A percentile compares a stretch with the other conserved stretches of the same genome.
Conservation (phyloP, 2,113 vertebrate species). For the Clarias macrocephalus region DNA sequence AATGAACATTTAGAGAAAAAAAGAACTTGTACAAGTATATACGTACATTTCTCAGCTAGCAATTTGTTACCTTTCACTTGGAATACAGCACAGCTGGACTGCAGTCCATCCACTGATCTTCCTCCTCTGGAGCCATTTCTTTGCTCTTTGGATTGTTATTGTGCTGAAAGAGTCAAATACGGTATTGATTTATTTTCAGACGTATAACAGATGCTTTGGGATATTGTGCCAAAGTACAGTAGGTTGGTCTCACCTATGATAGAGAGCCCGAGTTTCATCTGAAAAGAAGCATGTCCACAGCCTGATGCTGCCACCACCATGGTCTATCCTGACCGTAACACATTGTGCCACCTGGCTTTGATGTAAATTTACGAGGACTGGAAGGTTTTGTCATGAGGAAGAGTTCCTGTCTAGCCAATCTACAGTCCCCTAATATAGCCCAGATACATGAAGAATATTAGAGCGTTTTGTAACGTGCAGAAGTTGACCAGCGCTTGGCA, state of each 20-base stretch:
- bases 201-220: neutral
- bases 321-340: neutral
- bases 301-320: neutral
- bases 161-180: neutral
- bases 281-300: neutral
- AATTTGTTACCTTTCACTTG: no score
- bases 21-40: no score
- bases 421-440: neutral
- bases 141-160: neutral
- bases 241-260: neutral
- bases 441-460: neutral
- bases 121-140: neutral
- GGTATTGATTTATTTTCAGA: neutral
- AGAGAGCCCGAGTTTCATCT: neutral
- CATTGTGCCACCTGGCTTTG: neutral
- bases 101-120: neutral
- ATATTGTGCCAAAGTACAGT: neutral
- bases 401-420: neutral
- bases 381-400: neutral
- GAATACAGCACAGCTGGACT: no score
- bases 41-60: no score
- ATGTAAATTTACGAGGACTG: neutral
- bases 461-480: neutral
- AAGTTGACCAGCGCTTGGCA: neutral
- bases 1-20: no score